Evolutionary conservation across 2,888 invertebrate species (phyloP).

Genomic region (Troides aeacus): DNA sequence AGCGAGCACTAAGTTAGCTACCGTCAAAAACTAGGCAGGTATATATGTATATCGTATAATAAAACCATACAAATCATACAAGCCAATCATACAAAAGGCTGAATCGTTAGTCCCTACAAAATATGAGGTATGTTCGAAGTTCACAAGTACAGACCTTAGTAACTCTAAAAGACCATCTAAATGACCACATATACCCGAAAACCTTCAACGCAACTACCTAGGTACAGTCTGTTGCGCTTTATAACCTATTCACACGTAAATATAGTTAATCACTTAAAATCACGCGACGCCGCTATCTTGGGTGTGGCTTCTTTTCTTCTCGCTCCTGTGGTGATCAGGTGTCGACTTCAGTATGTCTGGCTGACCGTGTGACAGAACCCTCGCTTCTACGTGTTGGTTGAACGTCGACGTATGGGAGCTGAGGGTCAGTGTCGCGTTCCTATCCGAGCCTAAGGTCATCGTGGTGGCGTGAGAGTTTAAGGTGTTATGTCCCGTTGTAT

Average conservation of each 20-base stretch:
- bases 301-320: conserved; percentile 66
- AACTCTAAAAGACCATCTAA: conserved; percentile 2
- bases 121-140: conserved; percentile 70
- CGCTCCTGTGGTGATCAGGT: conserved; percentile 85
- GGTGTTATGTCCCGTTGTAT: conserved; percentile 83
- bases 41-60: conserved; percentile 34
- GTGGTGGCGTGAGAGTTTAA: conserved; percentile 80
- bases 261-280: conserved; percentile 28
- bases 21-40: conserved; percentile 37
- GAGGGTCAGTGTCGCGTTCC: conserved; percentile 63
- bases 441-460: conserved; percentile 64
- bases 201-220: conserved; percentile 20
- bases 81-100: conserved; percentile 55
- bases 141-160: neutral
- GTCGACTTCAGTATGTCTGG: conserved; percentile 93
- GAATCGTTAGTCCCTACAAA: conserved; percentile 59
- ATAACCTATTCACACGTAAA: conserved; percentile 31
- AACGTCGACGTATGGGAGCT: conserved; percentile 67
- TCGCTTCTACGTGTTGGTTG: conserved; percentile 51
- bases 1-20: conserved; percentile 44
- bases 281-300: conserved; percentile 66
- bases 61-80: conserved; percentile 41
- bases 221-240: conserved; percentile 12
- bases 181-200: conserved; percentile 10
- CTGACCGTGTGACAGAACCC: conserved; percentile 79